These are phyloP conservation scores for Crocidura indochinensis DNA, from an alignment of 2,797 vertebrate genomes.

Conservation along the genomic window DNA sequence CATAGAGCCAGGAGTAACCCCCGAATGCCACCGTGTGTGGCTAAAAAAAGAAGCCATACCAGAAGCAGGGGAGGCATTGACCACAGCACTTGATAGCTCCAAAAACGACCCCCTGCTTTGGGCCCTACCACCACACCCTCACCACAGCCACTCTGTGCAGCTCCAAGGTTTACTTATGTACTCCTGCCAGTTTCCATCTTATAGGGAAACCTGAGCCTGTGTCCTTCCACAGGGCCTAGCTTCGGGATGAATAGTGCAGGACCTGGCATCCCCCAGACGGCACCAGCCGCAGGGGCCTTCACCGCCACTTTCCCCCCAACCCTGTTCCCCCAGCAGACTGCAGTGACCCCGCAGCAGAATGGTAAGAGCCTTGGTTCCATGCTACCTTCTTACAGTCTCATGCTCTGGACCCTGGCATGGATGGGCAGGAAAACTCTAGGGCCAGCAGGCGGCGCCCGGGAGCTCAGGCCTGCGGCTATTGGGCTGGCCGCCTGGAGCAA, in stretches of 20 bases:
- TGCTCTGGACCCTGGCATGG: not conserved
- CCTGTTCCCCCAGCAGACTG: slow-evolving; percentile 72
- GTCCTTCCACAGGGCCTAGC: slow-evolving; percentile 69
- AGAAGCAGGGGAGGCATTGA: too few species aligned
- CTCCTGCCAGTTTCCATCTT: not conserved
- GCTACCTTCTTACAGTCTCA: too few species aligned
- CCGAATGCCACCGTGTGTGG: too few species aligned
- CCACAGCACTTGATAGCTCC: too few species aligned
- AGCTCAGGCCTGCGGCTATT: not conserved
- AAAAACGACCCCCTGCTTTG: too few species aligned
- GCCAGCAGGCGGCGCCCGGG: not conserved
- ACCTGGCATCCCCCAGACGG: slow-evolving; percentile 75
- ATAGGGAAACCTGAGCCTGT: fast-evolving
- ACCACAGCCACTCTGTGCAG: too few species aligned
- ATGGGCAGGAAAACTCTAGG: not conserved
- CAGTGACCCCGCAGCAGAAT: slow-evolving; percentile 71
- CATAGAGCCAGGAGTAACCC: too few species aligned
- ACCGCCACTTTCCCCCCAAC: slow-evolving; percentile 68
- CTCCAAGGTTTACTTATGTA: too few species aligned
- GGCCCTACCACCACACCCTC: too few species aligned
- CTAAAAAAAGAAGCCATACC: too few species aligned
- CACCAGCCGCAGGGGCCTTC: slow-evolving; percentile 67
- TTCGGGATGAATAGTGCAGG: slow-evolving; percentile 77
- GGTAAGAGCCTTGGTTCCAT: slow-evolving; percentile 60
- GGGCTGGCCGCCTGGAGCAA: too few species aligned